Base-by-base conservation (phyloP, 1,140 invertebrate species). In the Chlorops oryzae region DNA sequence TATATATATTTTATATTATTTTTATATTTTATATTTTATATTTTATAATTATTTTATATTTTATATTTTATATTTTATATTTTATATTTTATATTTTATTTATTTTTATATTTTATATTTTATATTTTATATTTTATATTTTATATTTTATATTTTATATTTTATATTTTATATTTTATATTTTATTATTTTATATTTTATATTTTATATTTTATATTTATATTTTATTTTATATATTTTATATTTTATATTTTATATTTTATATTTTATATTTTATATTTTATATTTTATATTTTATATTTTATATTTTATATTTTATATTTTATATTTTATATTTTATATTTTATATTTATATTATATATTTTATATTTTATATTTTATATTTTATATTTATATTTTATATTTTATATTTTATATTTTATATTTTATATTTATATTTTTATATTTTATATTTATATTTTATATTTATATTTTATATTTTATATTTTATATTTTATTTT, bases 141-240 rank as follows among this genome's bases (percentile, higher is more conserved):
- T n/a, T 32, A n/a, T 18, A 38, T 49, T 44, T 44, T 54, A 50
- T 54, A 39, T 44, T 35, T 28, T 55, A 52, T 48, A 47, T 32
- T 51, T 54, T 49, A 50, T 51, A 53, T 56, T 47, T 47, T 51
- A 40, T 32, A 32, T 9, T 9, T 9, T 54, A 35, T 46, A 46
- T 34, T 50, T 50, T 42, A 38, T 46, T n/a, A 54, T 44, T 56
- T 9, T 32, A 32, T 32, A 47, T 24, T 49, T 40, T 52, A 27
- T 56, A 55, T 23, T 44, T 23, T 18, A 23, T 47, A 27, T 34
- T 52, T 39, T 55, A 12, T 17, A 42, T 22, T 17, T 43, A 34
- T 22, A 38, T 25, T 5, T 27, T 22, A 13, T 28, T n/a, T 2
- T 47, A 22, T 4, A 18, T 47, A 15, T 40, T 20, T 18, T 17